Evolutionary conservation across 2,888 invertebrate species (phyloP), one percentile per base, ranked within the genome.

Genomic region (Epistrophella euchroma): DNA sequence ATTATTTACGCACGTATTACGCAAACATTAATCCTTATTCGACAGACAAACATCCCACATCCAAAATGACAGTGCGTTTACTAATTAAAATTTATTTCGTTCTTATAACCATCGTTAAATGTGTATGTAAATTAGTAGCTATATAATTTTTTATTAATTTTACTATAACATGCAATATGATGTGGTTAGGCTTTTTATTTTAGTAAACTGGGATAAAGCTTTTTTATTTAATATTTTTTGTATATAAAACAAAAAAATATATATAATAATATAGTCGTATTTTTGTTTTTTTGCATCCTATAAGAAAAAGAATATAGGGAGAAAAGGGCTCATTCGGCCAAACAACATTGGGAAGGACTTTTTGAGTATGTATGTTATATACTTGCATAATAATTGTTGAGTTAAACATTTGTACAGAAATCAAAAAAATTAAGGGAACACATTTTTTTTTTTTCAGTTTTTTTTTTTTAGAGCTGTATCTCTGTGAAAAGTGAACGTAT

Each of bases 71-170:
- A 76, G 58, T 58, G 62, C 76, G 77, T 47, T 66, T 47, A 64
- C 85, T 85, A 76, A 85, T 85, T 85, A 85, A 85, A 85, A 75
- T 73, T 80, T 76, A 76, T 85, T 85, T 81, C 55, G 25, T 68
- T 85, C 76, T 81, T n/a, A n/a, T n/a, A n/a, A 76, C 62, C 75
- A 66, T 45, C 68, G 52, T 72, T 52, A 76, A 72, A 81, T 81
- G 55, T 80, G 55, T 81, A 85, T 76, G 68, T 81, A 77, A 81
- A 86, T 86, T 73, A 73, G 81, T 32, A 32, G 1, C 32, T 50
- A 77, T 72, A 50, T 50, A 60, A n/a, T n/a, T n/a, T 77, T 68
- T 81, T 81, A 86, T 86, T 86, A 86, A 81, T 86, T 81, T 62
- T 86, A 13, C 43, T 45, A 13, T 64, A 76, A 50, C 85, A 86